Conservation (phyloP, 2,113 vertebrate genomes). For the Alethe castanea region DNA sequence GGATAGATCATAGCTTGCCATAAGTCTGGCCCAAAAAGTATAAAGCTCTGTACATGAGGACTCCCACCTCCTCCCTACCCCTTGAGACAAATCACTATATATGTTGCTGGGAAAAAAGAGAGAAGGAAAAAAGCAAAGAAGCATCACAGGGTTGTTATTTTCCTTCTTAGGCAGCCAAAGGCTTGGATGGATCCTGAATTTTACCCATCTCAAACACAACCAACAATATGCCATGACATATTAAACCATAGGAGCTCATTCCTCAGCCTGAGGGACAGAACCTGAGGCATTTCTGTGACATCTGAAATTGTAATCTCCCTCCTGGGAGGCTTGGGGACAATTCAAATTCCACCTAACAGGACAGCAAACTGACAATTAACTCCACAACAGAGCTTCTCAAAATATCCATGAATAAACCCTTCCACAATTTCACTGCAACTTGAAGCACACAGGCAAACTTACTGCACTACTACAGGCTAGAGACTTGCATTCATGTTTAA, state of each 20-base stretch:
- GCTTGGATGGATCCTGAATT: not conserved
- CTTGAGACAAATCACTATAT: not conserved
- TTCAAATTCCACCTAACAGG: not conserved
- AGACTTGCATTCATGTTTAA: not conserved
- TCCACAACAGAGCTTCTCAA: not conserved
- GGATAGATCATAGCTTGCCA: not conserved
- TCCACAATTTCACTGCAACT: not conserved
- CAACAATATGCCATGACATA: not conserved
- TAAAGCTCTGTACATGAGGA: fast-evolving
- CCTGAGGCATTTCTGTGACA: not conserved
- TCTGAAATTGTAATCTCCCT: not conserved
- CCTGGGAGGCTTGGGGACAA: not conserved
- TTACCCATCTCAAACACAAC: not conserved
- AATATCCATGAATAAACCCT: not conserved
- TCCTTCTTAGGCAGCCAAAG: not conserved
- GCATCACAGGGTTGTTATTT: not conserved
- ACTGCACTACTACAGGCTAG: not conserved
- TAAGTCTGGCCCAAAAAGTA: not conserved
- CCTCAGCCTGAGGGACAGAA: not conserved
- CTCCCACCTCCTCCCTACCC: not conserved
- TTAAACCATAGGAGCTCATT: not conserved
- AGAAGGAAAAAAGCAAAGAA: not conserved
- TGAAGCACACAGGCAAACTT: not conserved
- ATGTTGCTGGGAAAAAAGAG: not conserved
- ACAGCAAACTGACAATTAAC: not conserved